These are phyloP conservation scores for Myotis myotis DNA, from an alignment of 2,797 vertebrate species.

Conservation along the genomic window DNA sequence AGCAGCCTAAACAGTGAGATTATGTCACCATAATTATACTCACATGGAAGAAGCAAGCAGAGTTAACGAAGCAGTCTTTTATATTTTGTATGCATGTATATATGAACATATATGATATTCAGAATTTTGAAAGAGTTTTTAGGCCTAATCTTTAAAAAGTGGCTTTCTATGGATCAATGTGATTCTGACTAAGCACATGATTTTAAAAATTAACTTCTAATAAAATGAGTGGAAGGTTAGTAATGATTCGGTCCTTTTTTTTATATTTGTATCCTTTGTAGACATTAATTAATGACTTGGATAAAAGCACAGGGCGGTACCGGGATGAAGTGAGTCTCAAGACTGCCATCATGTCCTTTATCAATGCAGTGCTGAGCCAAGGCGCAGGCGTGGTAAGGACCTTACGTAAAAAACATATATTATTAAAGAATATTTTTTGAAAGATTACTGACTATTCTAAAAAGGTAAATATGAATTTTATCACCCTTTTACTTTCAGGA, in stretches of 20 bases:
- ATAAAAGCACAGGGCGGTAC: conserved; percentile 96
- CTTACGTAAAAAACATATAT: not conserved
- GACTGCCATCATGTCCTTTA: conserved; percentile 99
- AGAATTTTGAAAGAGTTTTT: conserved; percentile 39
- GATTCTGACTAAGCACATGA: not conserved
- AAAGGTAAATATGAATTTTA: conserved; percentile 13
- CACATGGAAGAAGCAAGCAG: not conserved
- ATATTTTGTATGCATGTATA: not conserved
- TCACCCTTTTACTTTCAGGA: conserved; percentile 84
- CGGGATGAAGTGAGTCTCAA: conserved; percentile 98
- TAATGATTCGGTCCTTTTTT: conserved; percentile 41
- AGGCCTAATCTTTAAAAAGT: not conserved
- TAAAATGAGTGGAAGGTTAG: not conserved
- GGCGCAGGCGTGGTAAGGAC: conserved; percentile 95
- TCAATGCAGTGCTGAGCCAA: conserved; percentile 98
- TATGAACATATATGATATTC: not conserved
- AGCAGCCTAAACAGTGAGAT: not conserved
- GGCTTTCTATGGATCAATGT: not conserved
- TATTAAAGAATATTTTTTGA: not conserved
- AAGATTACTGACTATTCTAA: not conserved
- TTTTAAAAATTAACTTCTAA: not conserved
- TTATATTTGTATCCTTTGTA: conserved; percentile 73
- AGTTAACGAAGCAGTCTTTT: not conserved
- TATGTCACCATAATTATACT: not conserved
- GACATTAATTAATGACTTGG: conserved; percentile 97